Percentiles rank a stretch among this genome's conserved stretches.
phyloP scores from a whole-genome alignment of 1,140 invertebrate genomes.

The Rhynchophorus ferrugineus region DNA sequence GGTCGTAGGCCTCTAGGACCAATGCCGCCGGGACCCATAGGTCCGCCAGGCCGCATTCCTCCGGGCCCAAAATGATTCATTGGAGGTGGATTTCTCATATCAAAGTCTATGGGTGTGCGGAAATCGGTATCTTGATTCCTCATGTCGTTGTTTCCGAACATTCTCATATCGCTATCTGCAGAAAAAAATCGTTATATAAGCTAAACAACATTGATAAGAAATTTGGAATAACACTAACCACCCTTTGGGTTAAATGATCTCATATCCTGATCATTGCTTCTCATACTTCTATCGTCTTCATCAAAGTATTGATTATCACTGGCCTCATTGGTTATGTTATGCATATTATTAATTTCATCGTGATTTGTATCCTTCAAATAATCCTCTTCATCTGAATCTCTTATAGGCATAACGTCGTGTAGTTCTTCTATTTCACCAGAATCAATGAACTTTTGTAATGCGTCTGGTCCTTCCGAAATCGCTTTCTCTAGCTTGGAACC shows the following conservation, averaged over 20 bases:
- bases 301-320: slow-evolving; percentile 13
- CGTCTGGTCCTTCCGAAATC: slow-evolving; percentile 65
- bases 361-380: slow-evolving; percentile 40
- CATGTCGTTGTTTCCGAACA: slow-evolving; percentile 23
- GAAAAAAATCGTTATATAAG: no score
- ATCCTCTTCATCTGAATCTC: slow-evolving; percentile 53
- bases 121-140: slow-evolving; percentile 27
- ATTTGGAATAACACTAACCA: slow-evolving; percentile 3
- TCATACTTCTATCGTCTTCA: slow-evolving; percentile 25
- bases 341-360: slow-evolving; percentile 19
- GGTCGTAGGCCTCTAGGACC: neutral
- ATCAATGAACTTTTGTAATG: slow-evolving; percentile 65
- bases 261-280: slow-evolving; percentile 27
- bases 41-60: neutral
- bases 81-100: slow-evolving; percentile 16
- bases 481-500: slow-evolving; percentile 65
- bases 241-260: slow-evolving; percentile 18
- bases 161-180: slow-evolving; percentile 22
- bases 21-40: neutral
- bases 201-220: no score
- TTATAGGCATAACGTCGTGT: slow-evolving; percentile 60
- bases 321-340: slow-evolving; percentile 23
- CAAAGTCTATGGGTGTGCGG: slow-evolving; percentile 18
- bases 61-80: neutral
- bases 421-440: slow-evolving; percentile 72